These are phyloP conservation scores for Coelopa pilipes DNA, from an alignment of 2,888 invertebrate species.

Conservation along the genomic window DNA sequence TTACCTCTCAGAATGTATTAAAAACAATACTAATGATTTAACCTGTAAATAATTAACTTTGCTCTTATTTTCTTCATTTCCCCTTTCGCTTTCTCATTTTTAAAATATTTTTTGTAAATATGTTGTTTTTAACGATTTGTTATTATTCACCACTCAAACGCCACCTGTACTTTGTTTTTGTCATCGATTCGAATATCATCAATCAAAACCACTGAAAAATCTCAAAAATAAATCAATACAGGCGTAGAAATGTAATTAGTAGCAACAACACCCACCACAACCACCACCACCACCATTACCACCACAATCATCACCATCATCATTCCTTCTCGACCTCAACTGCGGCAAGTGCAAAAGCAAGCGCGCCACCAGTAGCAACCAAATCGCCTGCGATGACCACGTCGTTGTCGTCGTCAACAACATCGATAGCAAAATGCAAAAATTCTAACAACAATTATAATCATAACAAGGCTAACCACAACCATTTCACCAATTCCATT, in stretches of 20 bases:
- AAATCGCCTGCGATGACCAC: conserved; percentile 26
- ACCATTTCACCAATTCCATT: conserved; percentile 31
- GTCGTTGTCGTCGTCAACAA: conserved; percentile 22
- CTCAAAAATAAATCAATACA: conserved; percentile 35
- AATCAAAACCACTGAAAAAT: conserved; percentile 33
- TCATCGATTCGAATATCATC: conserved; percentile 43
- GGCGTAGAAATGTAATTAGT: conserved; percentile 62
- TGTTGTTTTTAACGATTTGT: conserved; percentile 36
- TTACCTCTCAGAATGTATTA: background rate
- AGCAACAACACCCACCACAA: conserved; percentile 52
- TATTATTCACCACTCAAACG: conserved; percentile 40
- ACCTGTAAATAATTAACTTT: conserved; percentile 42
- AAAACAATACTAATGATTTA: background rate
- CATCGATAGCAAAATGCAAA: conserved; percentile 45
- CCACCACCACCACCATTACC: conserved; percentile 42
- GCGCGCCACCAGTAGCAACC: conserved; percentile 18
- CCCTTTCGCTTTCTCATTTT: conserved; percentile 23
- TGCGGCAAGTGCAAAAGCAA: conserved; percentile 19
- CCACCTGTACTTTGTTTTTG: conserved; percentile 51
- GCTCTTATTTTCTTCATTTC: conserved; percentile 36
- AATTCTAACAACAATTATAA: conserved; percentile 45
- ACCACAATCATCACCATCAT: conserved; percentile 42
- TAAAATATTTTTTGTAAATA: conserved; percentile 26
- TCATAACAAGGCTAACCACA: conserved; percentile 41
- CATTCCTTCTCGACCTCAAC: conserved; percentile 36